phyloP scores from a whole-genome alignment of 2,113 vertebrate genomes.

The Hemiprocne comata region DNA sequence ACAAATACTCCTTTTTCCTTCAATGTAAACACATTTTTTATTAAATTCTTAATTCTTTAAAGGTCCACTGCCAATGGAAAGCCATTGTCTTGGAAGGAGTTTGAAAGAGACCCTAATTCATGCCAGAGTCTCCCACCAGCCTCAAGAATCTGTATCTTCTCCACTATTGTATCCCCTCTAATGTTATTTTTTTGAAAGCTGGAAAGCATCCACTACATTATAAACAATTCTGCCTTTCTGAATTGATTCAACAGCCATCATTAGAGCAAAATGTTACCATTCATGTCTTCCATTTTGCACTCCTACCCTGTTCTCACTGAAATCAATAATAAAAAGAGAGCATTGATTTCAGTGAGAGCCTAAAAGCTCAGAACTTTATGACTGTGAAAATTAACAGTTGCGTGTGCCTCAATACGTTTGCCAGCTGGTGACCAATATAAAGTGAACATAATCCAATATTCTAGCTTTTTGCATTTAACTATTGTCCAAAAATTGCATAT shows the following conservation, averaged over 20 bases:
- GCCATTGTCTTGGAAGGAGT: constrained; percentile 4
- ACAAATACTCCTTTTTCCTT: background rate
- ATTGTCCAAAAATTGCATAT: background rate
- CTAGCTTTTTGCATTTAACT: background rate
- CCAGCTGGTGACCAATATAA: background rate
- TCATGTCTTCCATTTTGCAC: background rate
- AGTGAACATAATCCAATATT: background rate
- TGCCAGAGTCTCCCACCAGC: constrained; percentile 38
- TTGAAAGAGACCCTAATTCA: constrained; percentile 52
- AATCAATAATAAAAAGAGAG: constrained; percentile 48
- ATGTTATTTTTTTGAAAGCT: background rate
- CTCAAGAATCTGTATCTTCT: constrained; percentile 12
- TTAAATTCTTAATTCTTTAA: constrained; percentile 20
- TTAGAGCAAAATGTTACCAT: constrained; percentile 26
- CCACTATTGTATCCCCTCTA: constrained; percentile 14
- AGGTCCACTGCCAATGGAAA: background rate
- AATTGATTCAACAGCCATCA: constrained; percentile 38
- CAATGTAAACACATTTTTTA: background rate
- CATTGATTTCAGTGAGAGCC: constrained; percentile 19
- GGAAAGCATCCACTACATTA: constrained; percentile 30
- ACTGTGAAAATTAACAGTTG: constrained; percentile 30
- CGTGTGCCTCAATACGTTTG: background rate
- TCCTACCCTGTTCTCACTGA: background rate
- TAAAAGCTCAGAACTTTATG: constrained; percentile 50
- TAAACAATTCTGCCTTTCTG: constrained; percentile 2